Percentiles rank a stretch among this genome's conserved stretches.
Evolutionary conservation across 1,140 invertebrate species (phyloP).

Genomic region (Drosophila repleta): DNA sequence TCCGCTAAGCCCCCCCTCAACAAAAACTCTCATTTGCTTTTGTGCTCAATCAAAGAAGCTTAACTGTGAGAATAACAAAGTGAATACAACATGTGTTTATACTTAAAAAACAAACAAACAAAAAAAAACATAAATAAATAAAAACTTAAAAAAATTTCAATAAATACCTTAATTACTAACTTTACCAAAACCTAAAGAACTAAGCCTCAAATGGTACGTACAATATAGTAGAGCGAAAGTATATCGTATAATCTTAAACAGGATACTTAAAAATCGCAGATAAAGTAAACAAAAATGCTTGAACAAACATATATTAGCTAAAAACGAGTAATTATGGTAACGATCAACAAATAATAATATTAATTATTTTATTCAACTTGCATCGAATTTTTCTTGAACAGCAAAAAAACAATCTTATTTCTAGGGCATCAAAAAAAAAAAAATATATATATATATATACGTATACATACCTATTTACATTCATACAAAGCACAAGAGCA

Average conservation of each 20-base stretch:
- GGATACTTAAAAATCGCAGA: conserved; percentile 15
- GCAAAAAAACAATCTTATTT: conserved; percentile 80
- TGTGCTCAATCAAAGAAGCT: conserved; percentile 83
- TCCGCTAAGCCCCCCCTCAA: conserved; percentile 39
- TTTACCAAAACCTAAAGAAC: conserved; percentile 34
- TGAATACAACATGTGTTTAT: conserved; percentile 57
- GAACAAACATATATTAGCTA: conserved; percentile 35
- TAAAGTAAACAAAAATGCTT: conserved; percentile 43
- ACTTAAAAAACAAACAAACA: conserved; percentile 24
- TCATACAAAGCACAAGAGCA: conserved; percentile 47
- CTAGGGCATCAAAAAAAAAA: conserved; percentile 59
- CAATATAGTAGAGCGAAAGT: conserved; percentile 43
- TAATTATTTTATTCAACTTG: conserved; percentile 70
- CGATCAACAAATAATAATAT: background rate
- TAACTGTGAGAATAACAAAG: conserved; percentile 81
- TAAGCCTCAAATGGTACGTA: conserved; percentile 31
- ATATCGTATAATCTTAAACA: conserved; percentile 42
- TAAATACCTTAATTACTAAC: conserved; percentile 43
- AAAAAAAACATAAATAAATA: conserved; percentile 29
- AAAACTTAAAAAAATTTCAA: conserved; percentile 12
- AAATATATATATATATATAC: conserved; percentile 28
- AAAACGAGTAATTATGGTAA: conserved; percentile 44
- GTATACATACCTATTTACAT: conserved; percentile 25
- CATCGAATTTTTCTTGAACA: conserved; percentile 78
- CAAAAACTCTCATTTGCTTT: conserved; percentile 78